Evolutionary conservation across 2,888 invertebrate genomes (phyloP), one percentile per base, ranked within the genome.

Genomic region (Slavum lentiscoides): DNA sequence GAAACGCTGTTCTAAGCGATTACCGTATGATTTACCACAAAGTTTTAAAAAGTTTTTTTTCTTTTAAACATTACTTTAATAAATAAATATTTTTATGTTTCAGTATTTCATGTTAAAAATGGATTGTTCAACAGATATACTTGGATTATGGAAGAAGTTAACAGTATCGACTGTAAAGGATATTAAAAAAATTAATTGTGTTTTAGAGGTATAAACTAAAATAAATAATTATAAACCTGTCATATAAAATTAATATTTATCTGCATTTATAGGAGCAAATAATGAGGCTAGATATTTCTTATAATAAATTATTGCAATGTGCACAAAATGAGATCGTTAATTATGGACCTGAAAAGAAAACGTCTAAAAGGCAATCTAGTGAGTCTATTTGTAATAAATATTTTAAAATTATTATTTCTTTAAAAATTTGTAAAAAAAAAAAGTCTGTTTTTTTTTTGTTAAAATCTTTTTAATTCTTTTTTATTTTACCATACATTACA

Each of bases 111-210:
- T 49, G 15, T 59, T 74, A 61, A 49, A 61, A 9, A 80, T 80
- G 80, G 80, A 80, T 23, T 49, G n/a, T 53, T 72, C 80, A n/a
- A 70, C 55, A 43, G 66, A 80, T 66, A 55, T 80, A 19, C 13
- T 80, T 43, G 53, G 62, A 39, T 58, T 80, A 64, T 72, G 15
- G 13, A 80, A 62, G 3, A 30, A 58, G 2, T 19, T 72, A 4
- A n/a, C 55, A 23, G 39, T 15, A 9, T 55, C 58, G n/a, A 66
- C n/a, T 43, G 17, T 39, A 23, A 55, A 72, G 15, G 11, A 39
- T 30, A 5, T 58, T 15, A 66, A 62, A 39, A 64, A 72, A 55
- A 43, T 80, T 64, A 15, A 72, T 30, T 58, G 43, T 15, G 49
- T 3, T n/a, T 58, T 80, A 43, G 17, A 72, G 58, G 80, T 80